Evolutionary conservation across 2,797 vertebrate species (phyloP), one percentile per base, ranked within the genome.

Genomic region (Pipistrellus pipistrellus): DNA sequence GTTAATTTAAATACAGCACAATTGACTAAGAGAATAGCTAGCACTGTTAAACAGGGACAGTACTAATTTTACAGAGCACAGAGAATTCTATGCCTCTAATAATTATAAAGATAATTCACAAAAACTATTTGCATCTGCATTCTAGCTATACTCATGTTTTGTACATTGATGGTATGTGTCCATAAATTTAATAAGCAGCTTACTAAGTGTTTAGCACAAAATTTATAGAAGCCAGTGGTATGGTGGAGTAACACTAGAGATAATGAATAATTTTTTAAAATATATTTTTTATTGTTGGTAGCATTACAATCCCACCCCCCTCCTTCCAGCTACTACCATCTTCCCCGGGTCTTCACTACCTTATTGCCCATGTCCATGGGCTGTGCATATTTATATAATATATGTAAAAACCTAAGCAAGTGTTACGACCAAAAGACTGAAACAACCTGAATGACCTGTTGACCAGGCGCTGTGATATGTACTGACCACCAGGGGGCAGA

Each of bases 91-190:
- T 35, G 17, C 78, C 18, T 85, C 46, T 85, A 18, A 32, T 76
- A 85, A 92, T 76, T 80, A 88, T 84, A 93, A 85, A 83, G 21
- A 75, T 88, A 93, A 93, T 85, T 94, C n/a, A 71, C 51, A 78
- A 80, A 95, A 92, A 35, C 55, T n/a, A 57, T 94, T 87, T 91
- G 2, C 27, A 91, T 51, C 95, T 93, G 15, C 10, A 64, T 68
- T 91, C n/a, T 95, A 68, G 30, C 82, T 85, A 83, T 21, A 51
- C n/a, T 71, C 57, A 14, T 21, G n/a, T 48, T 97, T 77, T 91
- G 4, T 85, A 88, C 57, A 21, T 38, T 77, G 38, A 48, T 53
- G 6, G 2, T 69, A 4, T 62, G 20, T 69, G 30, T 69, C 6
- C 20, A 21, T 75, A 88, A 90, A 71, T 32, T 68, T 23, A 90